These are phyloP conservation scores for Anagrus nilaparvatae DNA, from an alignment of 1,140 invertebrate genomes.

Conservation along the genomic window DNA sequence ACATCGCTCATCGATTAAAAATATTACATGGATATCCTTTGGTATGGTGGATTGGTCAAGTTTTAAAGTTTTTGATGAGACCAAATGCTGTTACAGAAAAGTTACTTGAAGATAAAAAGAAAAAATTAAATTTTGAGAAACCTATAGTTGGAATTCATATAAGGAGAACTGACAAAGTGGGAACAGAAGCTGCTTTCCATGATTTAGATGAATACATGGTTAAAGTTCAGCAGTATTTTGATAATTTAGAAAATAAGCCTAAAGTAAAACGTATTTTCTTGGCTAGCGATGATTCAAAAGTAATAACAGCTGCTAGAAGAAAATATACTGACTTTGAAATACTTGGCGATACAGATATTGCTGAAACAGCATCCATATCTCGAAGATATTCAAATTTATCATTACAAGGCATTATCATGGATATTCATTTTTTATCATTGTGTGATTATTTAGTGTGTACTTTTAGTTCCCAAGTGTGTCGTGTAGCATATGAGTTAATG, in stretches of 20 bases:
- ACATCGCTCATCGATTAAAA: slow-evolving; percentile 70
- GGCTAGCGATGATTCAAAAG: slow-evolving; percentile 81
- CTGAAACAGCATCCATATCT: slow-evolving; percentile 79
- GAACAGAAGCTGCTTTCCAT: slow-evolving; percentile 94
- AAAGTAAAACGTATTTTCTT: slow-evolving; percentile 68
- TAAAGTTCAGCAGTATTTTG: slow-evolving; percentile 82
- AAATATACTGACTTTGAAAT: slow-evolving; percentile 80
- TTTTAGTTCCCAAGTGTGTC: slow-evolving; percentile 93
- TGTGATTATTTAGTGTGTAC: slow-evolving; percentile 91
- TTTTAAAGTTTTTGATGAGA: slow-evolving; percentile 80
- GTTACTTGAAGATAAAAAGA: slow-evolving; percentile 63
- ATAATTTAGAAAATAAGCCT: slow-evolving; percentile 50
- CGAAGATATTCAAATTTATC: slow-evolving; percentile 82
- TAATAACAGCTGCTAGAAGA: slow-evolving; percentile 48
- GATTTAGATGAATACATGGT: slow-evolving; percentile 94
- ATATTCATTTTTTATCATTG: slow-evolving; percentile 79
- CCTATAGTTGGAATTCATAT: slow-evolving; percentile 96
- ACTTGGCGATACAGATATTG: slow-evolving; percentile 76
- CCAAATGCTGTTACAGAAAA: slow-evolving; percentile 65
- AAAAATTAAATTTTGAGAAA: slow-evolving; percentile 70
- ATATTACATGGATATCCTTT: slow-evolving; percentile 87
- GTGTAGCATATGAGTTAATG: slow-evolving; percentile 95
- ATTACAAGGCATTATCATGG: slow-evolving; percentile 80
- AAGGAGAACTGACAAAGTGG: slow-evolving; percentile 94
- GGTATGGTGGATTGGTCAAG: slow-evolving; percentile 96